Percentiles rank a stretch among this genome's conserved stretches.
These are phyloP conservation scores for Chymomyza amoena DNA, from an alignment of 2,888 invertebrate genomes.

Conservation along the genomic window DNA sequence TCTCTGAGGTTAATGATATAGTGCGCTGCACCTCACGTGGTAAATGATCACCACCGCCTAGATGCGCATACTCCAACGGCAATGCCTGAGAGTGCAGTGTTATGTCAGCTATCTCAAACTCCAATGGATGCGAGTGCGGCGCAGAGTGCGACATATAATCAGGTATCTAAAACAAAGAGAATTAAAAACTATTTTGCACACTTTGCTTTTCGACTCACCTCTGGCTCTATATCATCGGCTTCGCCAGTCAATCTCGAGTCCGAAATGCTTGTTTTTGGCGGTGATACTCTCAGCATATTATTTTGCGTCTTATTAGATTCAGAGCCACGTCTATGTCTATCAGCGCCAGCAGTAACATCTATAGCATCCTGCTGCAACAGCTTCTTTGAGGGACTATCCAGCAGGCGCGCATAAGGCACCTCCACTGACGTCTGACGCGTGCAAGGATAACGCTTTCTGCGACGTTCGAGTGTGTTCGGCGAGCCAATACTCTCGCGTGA, in stretches of 20 bases:
- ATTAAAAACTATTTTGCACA: background rate
- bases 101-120: conserved; percentile 78
- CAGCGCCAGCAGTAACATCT: conserved; percentile 79
- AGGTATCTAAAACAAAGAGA: conserved; percentile 63
- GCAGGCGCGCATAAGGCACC: conserved; percentile 89
- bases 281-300: conserved; percentile 79
- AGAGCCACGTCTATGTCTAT: conserved; percentile 81
- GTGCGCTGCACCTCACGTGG: conserved; percentile 84
- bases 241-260: conserved; percentile 91
- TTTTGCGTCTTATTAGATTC: conserved; percentile 71
- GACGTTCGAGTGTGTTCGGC: conserved; percentile 77
- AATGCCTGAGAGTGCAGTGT: conserved; percentile 56
- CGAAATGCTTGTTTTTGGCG: conserved; percentile 90
- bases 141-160: conserved; percentile 79
- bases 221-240: conserved; percentile 81
- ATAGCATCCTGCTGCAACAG: conserved; percentile 78
- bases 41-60: conserved; percentile 67
- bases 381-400: conserved; percentile 82
- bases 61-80: conserved; percentile 39
- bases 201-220: conserved; percentile 57
- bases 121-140: conserved; percentile 78
- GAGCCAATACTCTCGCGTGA: conserved; percentile 78
- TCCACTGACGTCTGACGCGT: conserved; percentile 76
- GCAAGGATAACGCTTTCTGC: conserved; percentile 83
- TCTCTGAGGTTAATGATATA: conserved; percentile 92